A percentile compares a stretch with the other conserved stretches of the same genome.
Evolutionary conservation across 1,140 invertebrate genomes (phyloP).

Genomic region (Caenorhabditis brenneri): DNA sequence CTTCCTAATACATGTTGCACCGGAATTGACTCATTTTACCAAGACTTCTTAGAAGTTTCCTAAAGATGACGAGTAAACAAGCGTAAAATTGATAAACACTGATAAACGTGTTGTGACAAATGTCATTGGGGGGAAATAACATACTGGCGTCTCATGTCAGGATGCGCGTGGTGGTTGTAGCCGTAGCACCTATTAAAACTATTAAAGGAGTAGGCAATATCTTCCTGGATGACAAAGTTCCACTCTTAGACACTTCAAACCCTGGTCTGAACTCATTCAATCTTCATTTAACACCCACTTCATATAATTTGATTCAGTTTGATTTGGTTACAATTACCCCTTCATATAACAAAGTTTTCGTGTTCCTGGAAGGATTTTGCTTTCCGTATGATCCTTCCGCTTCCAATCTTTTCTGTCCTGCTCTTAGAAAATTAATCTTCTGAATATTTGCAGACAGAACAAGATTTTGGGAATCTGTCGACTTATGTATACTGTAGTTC

Average conservation of each 20-base stretch:
- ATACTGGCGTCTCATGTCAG: neutral
- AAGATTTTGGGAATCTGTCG: neutral
- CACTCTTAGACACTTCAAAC: neutral
- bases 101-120: constrained; percentile 28
- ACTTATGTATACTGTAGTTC: neutral
- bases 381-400: neutral
- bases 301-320: no score
- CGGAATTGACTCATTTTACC: constrained; percentile 16
- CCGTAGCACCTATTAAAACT: neutral
- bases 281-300: neutral
- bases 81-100: constrained; percentile 28
- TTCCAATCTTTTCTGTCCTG: neutral
- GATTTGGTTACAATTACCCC: neutral
- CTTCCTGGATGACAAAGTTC: neutral
- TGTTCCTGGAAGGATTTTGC: neutral
- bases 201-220: neutral
- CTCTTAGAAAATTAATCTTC: neutral
- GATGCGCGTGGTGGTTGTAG: neutral
- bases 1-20: neutral
- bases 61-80: neutral
- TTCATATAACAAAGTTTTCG: neutral
- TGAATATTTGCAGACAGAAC: neutral
- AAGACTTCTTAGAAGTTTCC: neutral
- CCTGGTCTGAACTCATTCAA: neutral
- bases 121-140: neutral